Percentiles rank a stretch among this genome's conserved stretches.
These are phyloP conservation scores for Nebria ingens DNA, from an alignment of 1,140 invertebrate genomes.

Conservation along the genomic window DNA sequence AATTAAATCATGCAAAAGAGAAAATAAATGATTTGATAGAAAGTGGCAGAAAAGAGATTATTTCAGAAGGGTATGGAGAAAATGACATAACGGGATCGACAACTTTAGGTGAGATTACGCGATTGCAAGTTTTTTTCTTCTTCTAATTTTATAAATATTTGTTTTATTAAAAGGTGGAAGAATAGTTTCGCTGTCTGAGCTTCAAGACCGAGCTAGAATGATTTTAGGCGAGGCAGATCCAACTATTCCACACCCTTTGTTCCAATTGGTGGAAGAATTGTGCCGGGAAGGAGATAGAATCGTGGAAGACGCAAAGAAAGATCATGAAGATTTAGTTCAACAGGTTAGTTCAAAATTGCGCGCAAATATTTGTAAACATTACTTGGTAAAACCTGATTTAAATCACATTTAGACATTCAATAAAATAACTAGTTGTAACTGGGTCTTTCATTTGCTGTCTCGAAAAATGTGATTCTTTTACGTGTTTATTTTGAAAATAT, in stretches of 20 bases:
- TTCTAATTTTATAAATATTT: constrained; percentile 8
- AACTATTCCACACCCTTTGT: constrained; percentile 35
- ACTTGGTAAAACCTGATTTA: no score
- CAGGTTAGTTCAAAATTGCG: no score
- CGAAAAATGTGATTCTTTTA: no score
- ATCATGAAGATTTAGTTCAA: constrained; percentile 56
- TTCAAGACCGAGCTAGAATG: constrained; percentile 40
- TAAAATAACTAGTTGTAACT: no score
- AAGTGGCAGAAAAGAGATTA: constrained; percentile 45
- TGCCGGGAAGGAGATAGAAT: constrained; percentile 48
- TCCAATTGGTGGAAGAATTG: constrained; percentile 51
- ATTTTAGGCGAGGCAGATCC: constrained; percentile 35
- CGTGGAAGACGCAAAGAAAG: constrained; percentile 48
- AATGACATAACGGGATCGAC: constrained; percentile 25
- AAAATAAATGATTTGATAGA: constrained; percentile 46
- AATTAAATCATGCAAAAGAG: constrained; percentile 42
- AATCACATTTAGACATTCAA: no score
- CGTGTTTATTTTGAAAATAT: no score
- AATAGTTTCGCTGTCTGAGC: constrained; percentile 25
- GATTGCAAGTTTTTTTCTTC: background rate
- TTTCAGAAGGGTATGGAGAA: constrained; percentile 52
- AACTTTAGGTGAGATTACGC: constrained; percentile 10
- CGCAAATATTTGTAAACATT: no score
- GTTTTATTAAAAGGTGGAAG: constrained; percentile 23
- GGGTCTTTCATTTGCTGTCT: no score